phyloP scores from a whole-genome alignment of 1,140 invertebrate genomes.

The Brachionus rubens region DNA sequence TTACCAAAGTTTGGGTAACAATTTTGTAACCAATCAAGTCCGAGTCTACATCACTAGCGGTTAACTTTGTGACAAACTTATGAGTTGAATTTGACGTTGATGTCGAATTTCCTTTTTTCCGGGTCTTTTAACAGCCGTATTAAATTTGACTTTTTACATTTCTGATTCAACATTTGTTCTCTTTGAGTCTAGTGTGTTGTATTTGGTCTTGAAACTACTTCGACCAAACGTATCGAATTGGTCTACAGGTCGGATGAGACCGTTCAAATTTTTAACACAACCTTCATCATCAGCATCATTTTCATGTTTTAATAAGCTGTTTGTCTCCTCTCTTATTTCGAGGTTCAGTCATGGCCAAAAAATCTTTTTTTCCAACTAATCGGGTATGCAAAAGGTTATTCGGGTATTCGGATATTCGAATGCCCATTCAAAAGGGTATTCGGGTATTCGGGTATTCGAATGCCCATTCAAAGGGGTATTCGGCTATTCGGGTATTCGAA shows the following conservation, averaged over 20 bases:
- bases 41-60: not conserved
- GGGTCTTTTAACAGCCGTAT: not conserved
- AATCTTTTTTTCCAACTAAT: too few species aligned
- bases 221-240: not conserved
- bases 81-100: not conserved
- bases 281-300: conserved; percentile 33
- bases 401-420: too few species aligned
- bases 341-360: too few species aligned
- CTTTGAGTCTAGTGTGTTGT: not conserved
- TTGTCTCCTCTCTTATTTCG: not conserved
- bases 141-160: conserved; percentile 22
- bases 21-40: not conserved
- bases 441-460: too few species aligned
- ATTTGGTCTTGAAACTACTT: conserved; percentile 10
- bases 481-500: too few species aligned
- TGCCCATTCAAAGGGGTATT: too few species aligned
- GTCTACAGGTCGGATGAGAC: not conserved
- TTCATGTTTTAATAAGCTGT: not conserved
- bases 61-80: conserved; percentile 18
- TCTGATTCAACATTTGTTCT: not conserved
- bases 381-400: too few species aligned
- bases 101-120: not conserved
- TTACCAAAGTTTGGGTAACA: not conserved
- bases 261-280: not conserved
- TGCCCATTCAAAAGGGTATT: too few species aligned